Evolutionary conservation across 2,888 invertebrate genomes (phyloP), one percentile per base, ranked within the genome.

Genomic region (Hemicrepidius hirtus): DNA sequence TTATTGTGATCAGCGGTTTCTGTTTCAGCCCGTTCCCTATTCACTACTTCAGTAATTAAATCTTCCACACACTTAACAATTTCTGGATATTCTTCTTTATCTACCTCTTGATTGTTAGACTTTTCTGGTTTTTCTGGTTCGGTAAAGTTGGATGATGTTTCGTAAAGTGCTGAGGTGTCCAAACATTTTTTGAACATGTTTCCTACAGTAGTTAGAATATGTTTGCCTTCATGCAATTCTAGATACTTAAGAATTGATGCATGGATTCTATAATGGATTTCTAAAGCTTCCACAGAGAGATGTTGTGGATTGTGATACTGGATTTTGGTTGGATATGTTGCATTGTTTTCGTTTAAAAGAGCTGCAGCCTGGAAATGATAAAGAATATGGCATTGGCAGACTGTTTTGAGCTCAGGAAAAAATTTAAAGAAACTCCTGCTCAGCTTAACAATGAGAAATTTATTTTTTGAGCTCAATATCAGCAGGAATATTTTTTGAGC

Each of bases 181-280:
- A 91, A 88, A 82, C 88, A 91, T 75, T 87, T 88, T 78, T 86
- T 88, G 83, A 92, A 92, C 49, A 91, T 86, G 81, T 89, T 89
- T 10, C 90, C 92, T 3, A 90, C 86, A 53, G 88, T 90, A 76
- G 86, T 88, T 59, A 89, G 89, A 76, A 93, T 88, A 0, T 89
- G 89, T 85, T 93, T 92, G 57, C 91, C 92, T 81, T 93, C 94
- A 78, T 93, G 92, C 75, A 92, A 90, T 82, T 95, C 94, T 32
- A 97, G 88, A 84, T 93, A 94, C 86, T 97, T 97, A 4, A 97
- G 87, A 80, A 96, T 94, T n/a, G 95, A 93, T 0, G 96, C 94
- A 84, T 97, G 96, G 67, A 96, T 93, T 81, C 97, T 89, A 82
- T 94, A 94, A 82, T 93, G 93, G 21, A 95, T 88, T 87, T 98